Conservation (phyloP, 2,888 invertebrate species). For the Biston betularia region DNA sequence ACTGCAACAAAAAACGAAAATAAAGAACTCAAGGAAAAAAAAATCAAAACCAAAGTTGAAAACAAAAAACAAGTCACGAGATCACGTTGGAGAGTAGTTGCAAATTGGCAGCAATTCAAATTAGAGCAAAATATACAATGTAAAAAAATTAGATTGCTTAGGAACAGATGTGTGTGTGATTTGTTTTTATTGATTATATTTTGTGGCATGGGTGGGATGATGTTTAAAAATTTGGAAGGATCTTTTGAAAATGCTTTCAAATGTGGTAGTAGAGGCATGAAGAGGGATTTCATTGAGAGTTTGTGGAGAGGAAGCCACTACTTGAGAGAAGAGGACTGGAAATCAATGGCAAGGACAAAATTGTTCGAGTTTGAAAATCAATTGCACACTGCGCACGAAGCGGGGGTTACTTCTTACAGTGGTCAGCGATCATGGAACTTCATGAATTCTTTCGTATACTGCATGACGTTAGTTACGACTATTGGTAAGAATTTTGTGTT, state of each 20-base stretch:
- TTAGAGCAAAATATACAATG: conserved; percentile 85
- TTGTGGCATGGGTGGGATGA: conserved; percentile 92
- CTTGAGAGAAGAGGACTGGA: conserved; percentile 95
- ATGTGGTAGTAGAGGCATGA: conserved; percentile 94
- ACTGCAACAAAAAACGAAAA: conserved; percentile 52
- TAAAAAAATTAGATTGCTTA: conserved; percentile 79
- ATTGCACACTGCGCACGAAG: conserved; percentile 93
- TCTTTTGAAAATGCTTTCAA: conserved; percentile 94
- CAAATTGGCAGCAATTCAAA: conserved; percentile 87
- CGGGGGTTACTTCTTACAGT: conserved; percentile 93
- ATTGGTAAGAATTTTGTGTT: conserved; percentile 90
- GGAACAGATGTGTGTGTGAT: conserved; percentile 90
- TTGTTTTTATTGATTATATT: conserved; percentile 89
- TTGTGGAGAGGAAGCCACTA: conserved; percentile 94
- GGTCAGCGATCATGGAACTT: conserved; percentile 95
- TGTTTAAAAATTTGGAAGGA: conserved; percentile 94
- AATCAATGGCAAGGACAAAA: conserved; percentile 92
- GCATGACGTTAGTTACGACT: conserved; percentile 94
- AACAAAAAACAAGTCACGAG: conserved; percentile 58
- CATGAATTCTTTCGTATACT: conserved; percentile 94
- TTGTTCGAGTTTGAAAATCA: conserved; percentile 95
- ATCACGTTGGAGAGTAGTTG: conserved; percentile 76
- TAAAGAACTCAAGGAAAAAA: conserved; percentile 55
- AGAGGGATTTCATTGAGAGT: conserved; percentile 93
- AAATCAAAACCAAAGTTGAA: conserved; percentile 53